Percentiles rank a stretch among this genome's conserved stretches.
Conservation (phyloP, 2,888 invertebrate species). For the Hirtodrosophila cameraria region DNA sequence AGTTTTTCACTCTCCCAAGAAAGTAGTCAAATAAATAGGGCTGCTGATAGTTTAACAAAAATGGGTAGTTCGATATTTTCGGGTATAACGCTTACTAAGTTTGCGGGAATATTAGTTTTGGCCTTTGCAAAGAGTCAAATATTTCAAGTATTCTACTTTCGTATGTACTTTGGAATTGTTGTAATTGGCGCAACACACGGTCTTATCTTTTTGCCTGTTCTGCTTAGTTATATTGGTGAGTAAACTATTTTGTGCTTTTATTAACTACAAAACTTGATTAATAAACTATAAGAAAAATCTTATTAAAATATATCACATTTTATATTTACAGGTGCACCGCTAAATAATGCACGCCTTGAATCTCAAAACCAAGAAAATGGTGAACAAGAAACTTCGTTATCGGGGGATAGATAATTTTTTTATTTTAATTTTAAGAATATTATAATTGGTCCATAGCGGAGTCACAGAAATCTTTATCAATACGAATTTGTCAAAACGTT, state of each 20-base stretch:
- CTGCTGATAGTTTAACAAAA: constrained; percentile 92
- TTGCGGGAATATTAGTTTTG: constrained; percentile 97
- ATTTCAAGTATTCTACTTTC: constrained; percentile 97
- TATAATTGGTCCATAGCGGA: constrained; percentile 5
- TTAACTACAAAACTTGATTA: too few species aligned
- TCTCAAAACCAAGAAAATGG: constrained; percentile 83
- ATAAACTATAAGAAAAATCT: too few species aligned
- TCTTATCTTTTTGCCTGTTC: constrained; percentile 97
- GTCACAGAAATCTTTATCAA: constrained; percentile 27
- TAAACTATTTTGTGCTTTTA: constrained; percentile 15
- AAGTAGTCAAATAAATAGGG: constrained; percentile 89
- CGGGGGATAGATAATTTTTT: constrained; percentile 51
- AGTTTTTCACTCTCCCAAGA: constrained; percentile 93
- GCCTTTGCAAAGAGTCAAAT: constrained; percentile 99
- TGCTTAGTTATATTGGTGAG: constrained; percentile 97
- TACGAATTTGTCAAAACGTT: constrained; percentile 27
- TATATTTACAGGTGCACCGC: constrained; percentile 89
- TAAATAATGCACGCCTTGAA: constrained; percentile 92
- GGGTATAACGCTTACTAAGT: constrained; percentile 98
- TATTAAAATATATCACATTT: background rate
- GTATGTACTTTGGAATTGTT: constrained; percentile 99
- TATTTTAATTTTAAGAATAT: constrained; percentile 22
- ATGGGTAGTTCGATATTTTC: constrained; percentile 99
- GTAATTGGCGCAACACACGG: constrained; percentile 98
- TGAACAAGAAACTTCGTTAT: constrained; percentile 54